Evolutionary conservation across 2,113 vertebrate genomes (phyloP), one percentile per base, ranked within the genome.

Genomic region (Phodopus roborovskii): DNA sequence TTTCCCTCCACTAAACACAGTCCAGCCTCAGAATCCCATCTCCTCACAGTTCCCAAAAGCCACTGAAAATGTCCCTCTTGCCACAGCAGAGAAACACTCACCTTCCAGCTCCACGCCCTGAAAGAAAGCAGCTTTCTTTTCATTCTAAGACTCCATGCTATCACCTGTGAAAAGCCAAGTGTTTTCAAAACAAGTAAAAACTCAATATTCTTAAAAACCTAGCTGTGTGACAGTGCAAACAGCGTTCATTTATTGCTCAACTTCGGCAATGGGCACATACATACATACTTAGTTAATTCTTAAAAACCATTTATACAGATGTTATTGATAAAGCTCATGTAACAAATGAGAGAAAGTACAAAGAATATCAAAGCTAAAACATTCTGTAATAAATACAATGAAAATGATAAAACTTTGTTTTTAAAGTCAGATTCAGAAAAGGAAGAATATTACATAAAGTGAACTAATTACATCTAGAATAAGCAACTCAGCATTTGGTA

Each of bases 171-270:
- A 64, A 22, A 93, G 42, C 64, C 62, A 81, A 62, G 22, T 20
- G 11, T 6, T 79, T 88, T 92, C 12, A 88, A 93, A 95, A 90
- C 85, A 82, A 90, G 39, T 95, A 86, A 86, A 86, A 96, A 90
- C 89, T 94, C 93, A 90, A 16, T 83, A 50, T 98, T 98, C 85
- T 98, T 98, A 98, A 99, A 99, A 99, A 98, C 94, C 77, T 98
- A 97, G 98, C 98, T 99, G 99, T 99, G 99, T 99, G 98, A 98
- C 97, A 98, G 98, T 99, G 98, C 99, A 99, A 99, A 99, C 99
- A 99, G 99, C 99, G 99, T 99, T 98, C 98, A 98, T 98, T 99
- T 99, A 99, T 99, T 99, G 99, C 99, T 99, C 98, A 97, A 98
- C 98, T 99, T 99, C 98, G 98, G 98, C 98, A 99, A 99, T 98